Evolutionary conservation across 2,113 vertebrate species (phyloP), one percentile per base, ranked within the genome.

Genomic region (Notechis scutatus): DNA sequence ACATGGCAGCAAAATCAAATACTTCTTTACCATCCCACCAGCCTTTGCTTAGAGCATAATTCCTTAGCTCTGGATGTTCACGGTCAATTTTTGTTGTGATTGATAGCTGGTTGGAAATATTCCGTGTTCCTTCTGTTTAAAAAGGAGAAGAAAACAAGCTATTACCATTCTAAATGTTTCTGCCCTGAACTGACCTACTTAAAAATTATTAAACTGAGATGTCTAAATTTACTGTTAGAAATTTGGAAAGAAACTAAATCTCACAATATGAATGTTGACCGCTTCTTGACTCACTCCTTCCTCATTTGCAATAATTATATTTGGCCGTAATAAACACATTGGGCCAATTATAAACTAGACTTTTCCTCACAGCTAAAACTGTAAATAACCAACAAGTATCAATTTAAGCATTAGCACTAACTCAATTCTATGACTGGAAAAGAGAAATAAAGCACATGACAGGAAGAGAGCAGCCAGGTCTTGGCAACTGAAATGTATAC

Each of bases 41-140:
- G 93, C 98, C 98, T 94, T 97, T 97, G 94, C 95, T 97, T 91
- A 92, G 98, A 45, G 99, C 99, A 61, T 99, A 98, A 92, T 96
- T 97, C 94, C 97, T 98, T 97, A 99, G 5, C 90, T 96, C 93
- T 47, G 98, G 98, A 92, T 99, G 99, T 90, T 99, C 98, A 95
- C 94, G 98, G 97, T 99, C 98, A 89, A 99, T 98, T 95, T 98
- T 99, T 20, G 98, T 99, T 34, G 98, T 99, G 96, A 99, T 98
- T 56, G 98, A 98, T 87, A 99, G 97, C 96, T 99, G 98, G 95
- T 99, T 99, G 69, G 99, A 99, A 97, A 99, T 99, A 97, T 99
- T 99, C 85, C 98, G 98, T 95, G 98, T 89, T 6, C 98, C 98
- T 57, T 95, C 99, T 93, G 92, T 97, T 94, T 23, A 96, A 96